Conservation (phyloP, 2,113 vertebrate species). For the Mastomys natalensis region DNA sequence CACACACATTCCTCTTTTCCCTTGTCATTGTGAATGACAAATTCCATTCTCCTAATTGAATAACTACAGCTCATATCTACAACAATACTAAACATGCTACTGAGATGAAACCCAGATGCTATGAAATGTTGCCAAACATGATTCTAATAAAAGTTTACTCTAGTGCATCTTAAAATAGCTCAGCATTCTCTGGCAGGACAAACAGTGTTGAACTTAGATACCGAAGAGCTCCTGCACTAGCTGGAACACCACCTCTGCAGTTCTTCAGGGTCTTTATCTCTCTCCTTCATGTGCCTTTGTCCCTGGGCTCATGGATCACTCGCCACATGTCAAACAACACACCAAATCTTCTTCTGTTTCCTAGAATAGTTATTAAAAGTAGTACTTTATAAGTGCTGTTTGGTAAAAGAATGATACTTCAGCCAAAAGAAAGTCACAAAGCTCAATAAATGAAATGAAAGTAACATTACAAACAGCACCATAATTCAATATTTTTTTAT, state of each 20-base stretch:
- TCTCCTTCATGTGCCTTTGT: constrained; percentile 88
- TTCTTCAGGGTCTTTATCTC: constrained; percentile 85
- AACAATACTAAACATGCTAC: constrained; percentile 46
- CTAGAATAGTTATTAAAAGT: constrained; percentile 87
- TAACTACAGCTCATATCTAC: neutral
- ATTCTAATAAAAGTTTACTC: constrained; percentile 72
- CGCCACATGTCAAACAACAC: constrained; percentile 87
- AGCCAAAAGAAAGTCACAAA: constrained; percentile 64
- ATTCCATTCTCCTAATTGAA: neutral
- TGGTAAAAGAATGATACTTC: constrained; percentile 79
- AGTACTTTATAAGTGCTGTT: constrained; percentile 82
- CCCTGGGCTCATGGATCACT: constrained; percentile 83
- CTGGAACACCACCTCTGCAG: constrained; percentile 66
- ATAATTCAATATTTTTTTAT: constrained; percentile 13
- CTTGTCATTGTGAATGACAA: neutral
- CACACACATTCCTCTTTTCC: neutral
- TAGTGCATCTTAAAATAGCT: constrained; percentile 74
- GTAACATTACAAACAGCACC: constrained; percentile 54
- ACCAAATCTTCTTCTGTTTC: constrained; percentile 87
- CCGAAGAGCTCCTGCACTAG: constrained; percentile 75
- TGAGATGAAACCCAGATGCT: constrained; percentile 67
- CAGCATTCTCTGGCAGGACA: constrained; percentile 65
- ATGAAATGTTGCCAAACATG: constrained; percentile 68
- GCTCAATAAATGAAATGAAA: constrained; percentile 42
- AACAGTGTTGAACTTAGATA: constrained; percentile 79